Base-by-base conservation (phyloP, 2,888 invertebrate species). In the Agrypnus murinus region DNA sequence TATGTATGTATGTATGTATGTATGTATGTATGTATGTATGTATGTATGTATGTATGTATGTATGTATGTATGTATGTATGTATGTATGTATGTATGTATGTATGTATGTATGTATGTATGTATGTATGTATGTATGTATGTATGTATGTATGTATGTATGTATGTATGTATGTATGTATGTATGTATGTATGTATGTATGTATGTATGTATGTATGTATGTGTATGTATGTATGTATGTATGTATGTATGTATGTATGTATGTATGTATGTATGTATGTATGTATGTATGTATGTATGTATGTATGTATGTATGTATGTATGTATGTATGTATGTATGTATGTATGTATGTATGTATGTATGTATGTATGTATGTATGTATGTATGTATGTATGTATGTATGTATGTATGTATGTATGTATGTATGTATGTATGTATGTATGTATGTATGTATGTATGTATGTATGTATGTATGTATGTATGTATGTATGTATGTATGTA, bases 41-140 rank as follows among this genome's bases (percentile, higher is more conserved):
- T 48, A 15, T 48, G 48, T 15, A 48, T 48, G 48, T 48, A 48
- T 48, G 48, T 48, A 14, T 48, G 48, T 48, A 48, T 48, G 48
- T 48, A 48, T 48, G 48, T 48, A 48, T 48, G 48, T 48, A 50
- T 14, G n/a, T 43, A 10, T 43, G 12, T 10, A n/a, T 40, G 40
- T 40, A 8, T 40, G 40, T 40, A 40, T 40, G 40, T 40, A 40
- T 40, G 40, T 40, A 8, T 40, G 40, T 40, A 40, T 40, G 40
- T 40, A 40, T 40, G 40, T 40, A 8, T 40, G 40, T 40, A 40
- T 40, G 40, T 40, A 40, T 40, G 7, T 40, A n/a, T 40, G 40
- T 40, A 40, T 40, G 40, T 40, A 40, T 40, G 40, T 40, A 8
- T 40, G 40, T 40, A 40, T 40, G n/a, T 40, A 40, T 40, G 40